Evolutionary conservation across 2,113 vertebrate genomes (phyloP), one percentile per base, ranked within the genome.

Genomic region (Ceyx margarethae): DNA sequence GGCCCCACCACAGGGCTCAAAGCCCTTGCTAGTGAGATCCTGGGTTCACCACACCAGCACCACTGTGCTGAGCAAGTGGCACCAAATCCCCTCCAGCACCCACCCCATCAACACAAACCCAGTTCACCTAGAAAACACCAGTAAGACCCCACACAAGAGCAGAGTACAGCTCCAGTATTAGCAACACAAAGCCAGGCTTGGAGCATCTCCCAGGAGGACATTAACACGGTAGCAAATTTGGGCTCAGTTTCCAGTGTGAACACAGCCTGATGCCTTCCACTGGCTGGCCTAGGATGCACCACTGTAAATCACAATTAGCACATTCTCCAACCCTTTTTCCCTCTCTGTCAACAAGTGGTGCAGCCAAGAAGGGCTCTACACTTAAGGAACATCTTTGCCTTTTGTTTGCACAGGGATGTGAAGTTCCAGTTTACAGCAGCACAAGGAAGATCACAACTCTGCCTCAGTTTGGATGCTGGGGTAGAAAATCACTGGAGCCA

Each of bases 41-140:
- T 3, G 1, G 40, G 31, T 58, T 15, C 25, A 31, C 19, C 20
- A 15, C 43, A 6, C 21, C 66, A 51, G 66, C 51, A 17, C 53
- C 42, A 45, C 65, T 3, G 0, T 6, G 26, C 53, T 21, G 18
- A 42, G 11, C 1, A 0, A 1, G 9, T 1, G 9, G 45, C 53
- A 51, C 28, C 10, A 0, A 68, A 43, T 2, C 19, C 60, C 33
- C 14, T 20, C 25, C 79, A 46, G 66, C 13, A 78, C 35, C 25
- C 11, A 15, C 6, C 15, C 29, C 66, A 51, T 5, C 28, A 66
- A 10, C 2, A 31, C 19, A 51, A 72, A 13, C 29, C 54, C 33
- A 13, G 4, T 5, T 54, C 56, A 62, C 25, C 48, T 51, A 21
- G 11, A 74, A 73, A n/a, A 1, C 33, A 71, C 21, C 28, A 20